Evolutionary conservation across 2,113 vertebrate species (phyloP), one percentile per base, ranked within the genome.

Genomic region (Rhegmatorhina hoffmannsi): DNA sequence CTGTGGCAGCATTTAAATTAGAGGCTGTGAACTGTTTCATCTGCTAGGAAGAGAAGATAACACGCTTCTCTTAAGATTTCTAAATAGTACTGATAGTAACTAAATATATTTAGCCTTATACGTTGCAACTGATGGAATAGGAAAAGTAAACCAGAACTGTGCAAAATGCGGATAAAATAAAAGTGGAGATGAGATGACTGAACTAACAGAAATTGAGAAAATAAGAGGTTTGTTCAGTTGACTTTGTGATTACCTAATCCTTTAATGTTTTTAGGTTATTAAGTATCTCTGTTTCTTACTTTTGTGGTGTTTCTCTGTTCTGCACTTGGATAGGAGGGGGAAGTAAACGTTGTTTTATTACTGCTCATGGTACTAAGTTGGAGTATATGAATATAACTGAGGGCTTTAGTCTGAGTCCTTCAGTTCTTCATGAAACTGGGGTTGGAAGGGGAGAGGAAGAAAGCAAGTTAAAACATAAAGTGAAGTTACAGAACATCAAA

Each of bases 211-310:
- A 90, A 60, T 10, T 52, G 31, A 81, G 69, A 89, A 94, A 78
- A 94, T 87, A 60, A 12, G 74, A 95, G 92, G 64, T 94, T 90
- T 78, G 79, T 86, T 78, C 6, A 11, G 49, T 67, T 95, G 47
- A 67, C 36, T 91, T 72, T 60, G 49, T 81, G 1, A 4, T 92
- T 89, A 43, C 29, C n/a, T 90, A 75, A 78, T 92, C 21, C 11
- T 55, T 17, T 68, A 2, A 4, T 47, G 44, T 70, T 89, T 94
- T 91, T 49, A 75, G 69, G 23, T 84, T 81, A 34, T 90, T 70
- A 79, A 46, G 40, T 84, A 31, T 81, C 78, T 80, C 2, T 59
- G 47, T 75, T 72, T 67, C 38, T 92, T 90, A 24, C 46, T 67
- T 85, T 3, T 24, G 47, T 8, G 1, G 6, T 63, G 13, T 80